phyloP scores from a whole-genome alignment of 2,113 vertebrate genomes.

The Budorcas taxicolor region DNA sequence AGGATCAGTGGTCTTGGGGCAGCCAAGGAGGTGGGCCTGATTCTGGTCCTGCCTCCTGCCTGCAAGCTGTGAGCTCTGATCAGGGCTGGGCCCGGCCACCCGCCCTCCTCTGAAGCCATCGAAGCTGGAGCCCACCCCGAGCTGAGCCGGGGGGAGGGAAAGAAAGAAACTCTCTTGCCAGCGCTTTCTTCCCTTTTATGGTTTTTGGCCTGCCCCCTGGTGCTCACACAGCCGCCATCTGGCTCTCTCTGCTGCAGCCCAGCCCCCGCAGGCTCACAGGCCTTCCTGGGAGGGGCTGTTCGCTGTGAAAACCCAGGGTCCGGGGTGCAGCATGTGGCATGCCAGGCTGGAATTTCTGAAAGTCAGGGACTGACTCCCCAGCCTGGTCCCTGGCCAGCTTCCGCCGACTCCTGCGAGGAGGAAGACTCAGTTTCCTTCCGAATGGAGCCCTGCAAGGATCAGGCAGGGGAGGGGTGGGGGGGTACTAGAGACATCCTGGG shows the following conservation, averaged over 20 bases:
- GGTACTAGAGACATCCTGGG: conserved; percentile 10
- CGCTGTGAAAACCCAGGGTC: conserved; percentile 38
- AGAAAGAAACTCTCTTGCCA: background rate
- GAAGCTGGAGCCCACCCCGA: background rate
- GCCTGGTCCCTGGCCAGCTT: background rate
- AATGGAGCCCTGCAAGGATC: accelerated
- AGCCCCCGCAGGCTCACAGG: conserved; percentile 49
- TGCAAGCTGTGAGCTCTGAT: accelerated
- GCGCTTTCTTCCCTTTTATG: conserved; percentile 50
- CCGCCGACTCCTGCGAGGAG: background rate
- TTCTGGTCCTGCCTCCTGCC: background rate
- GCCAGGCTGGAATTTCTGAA: conserved; percentile 48
- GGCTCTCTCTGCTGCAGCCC: conserved; percentile 59
- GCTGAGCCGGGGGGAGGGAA: background rate
- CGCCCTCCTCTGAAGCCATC: background rate
- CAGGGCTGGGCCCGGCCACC: background rate
- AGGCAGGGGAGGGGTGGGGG: background rate
- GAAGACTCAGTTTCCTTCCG: background rate
- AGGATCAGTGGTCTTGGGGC: accelerated
- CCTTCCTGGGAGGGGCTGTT: conserved; percentile 66
- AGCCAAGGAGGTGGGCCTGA: background rate
- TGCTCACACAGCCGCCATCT: conserved; percentile 70
- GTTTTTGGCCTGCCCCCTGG: conserved; percentile 69
- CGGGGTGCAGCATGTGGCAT: conserved; percentile 13
- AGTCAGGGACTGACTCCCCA: background rate